These are phyloP conservation scores for Sebastes melanostomus DNA, from an alignment of 2,797 vertebrate species.

Conservation along the genomic window DNA sequence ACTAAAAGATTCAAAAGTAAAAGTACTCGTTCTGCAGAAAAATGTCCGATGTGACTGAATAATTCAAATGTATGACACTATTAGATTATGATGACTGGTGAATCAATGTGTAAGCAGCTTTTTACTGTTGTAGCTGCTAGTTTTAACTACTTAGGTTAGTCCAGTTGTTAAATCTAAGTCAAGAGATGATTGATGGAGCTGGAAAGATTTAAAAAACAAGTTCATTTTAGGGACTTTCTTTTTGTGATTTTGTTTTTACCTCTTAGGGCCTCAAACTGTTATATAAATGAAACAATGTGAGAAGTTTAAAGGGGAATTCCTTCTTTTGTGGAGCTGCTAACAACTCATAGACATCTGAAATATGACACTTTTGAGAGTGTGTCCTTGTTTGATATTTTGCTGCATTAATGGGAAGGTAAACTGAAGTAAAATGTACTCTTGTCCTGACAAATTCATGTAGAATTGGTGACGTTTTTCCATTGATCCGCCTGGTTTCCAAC, in stretches of 20 bases:
- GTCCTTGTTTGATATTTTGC: background rate
- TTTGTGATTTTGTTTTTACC: background rate
- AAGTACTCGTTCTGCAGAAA: background rate
- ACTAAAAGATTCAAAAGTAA: background rate
- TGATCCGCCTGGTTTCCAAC: constrained; percentile 9
- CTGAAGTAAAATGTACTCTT: background rate
- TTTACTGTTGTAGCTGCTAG: background rate
- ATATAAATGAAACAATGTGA: background rate
- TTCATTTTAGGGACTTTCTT: background rate
- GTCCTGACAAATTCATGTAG: background rate
- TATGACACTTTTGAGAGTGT: no score
- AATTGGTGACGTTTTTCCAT: background rate
- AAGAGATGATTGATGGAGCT: background rate
- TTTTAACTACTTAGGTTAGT: background rate
- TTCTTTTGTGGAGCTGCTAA: background rate
- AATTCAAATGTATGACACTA: background rate
- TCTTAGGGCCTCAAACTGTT: background rate
- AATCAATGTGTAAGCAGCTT: background rate
- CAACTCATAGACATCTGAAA: background rate
- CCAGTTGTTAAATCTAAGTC: background rate
- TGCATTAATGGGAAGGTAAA: background rate
- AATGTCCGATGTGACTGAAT: background rate
- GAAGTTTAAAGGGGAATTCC: background rate
- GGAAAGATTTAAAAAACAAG: background rate
- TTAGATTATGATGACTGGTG: background rate